Evolutionary conservation across 2,113 vertebrate species (phyloP), one percentile per base, ranked within the genome.

Genomic region (Eonycteris spelaea): DNA sequence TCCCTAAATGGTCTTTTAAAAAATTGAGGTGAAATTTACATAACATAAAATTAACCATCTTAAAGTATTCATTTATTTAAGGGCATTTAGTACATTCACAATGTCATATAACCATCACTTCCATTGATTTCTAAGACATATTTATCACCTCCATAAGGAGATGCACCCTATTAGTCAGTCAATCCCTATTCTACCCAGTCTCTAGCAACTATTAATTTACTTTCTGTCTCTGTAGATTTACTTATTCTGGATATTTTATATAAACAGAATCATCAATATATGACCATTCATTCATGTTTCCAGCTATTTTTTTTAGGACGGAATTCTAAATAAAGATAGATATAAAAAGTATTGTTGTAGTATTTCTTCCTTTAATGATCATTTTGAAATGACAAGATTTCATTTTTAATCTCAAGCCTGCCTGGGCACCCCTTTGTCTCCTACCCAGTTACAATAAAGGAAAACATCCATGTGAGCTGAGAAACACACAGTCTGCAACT

Each of bases 31-130:
- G 40, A 79, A 86, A 65, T 75, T 73, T n/a, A 45, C 11, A 16
- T 63, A 92, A 94, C 8, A 90, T 12, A 63, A 94, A 96, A 73
- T 75, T 51, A 94, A 38, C 38, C 8, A 79, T 90, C 86, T 63
- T 57, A 65, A 95, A 92, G 21, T 94, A 22, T 43, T 7, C 8
- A 57, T 63, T 86, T 6, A 77, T 63, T 86, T 8, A 82, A 22
- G 35, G 61, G 24, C n/a, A 61, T 55, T 59, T 79, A 43, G 33
- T 74, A 33, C 57, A 28, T 24, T 59, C 3, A 68, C 13, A 57
- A 7, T 63, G 1, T 67, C 83, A n/a, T 18, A 14, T 33, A 77
- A 24, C 3, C n/a, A 9, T 74, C 10, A 43, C 33, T 91, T 70
- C 33, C 63, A 6, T 38, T 19, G 22, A 63, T 18, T 90, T 85